Evolutionary conservation across 2,113 vertebrate species (phyloP), one percentile per base, ranked within the genome.

Genomic region (Brevimyrus niger): DNA sequence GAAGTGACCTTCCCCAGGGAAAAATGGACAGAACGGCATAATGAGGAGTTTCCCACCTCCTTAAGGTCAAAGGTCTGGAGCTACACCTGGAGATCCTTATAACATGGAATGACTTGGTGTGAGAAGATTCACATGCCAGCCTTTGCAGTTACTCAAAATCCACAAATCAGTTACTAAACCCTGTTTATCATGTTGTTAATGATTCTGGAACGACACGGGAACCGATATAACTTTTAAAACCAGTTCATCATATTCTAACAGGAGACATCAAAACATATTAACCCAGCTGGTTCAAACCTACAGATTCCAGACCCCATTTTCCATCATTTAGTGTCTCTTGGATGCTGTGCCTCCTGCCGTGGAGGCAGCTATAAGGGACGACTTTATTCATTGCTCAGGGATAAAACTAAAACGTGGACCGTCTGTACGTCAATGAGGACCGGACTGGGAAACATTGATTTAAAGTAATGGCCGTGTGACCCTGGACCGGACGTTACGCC

Each of bases 81-180:
- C 73, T 80, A 80, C 38, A 87, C 13, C 38, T 38, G 46, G 46
- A 48, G 82, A 58, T 73, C 23, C 84, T 85, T 55, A 69, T 38
- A 48, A 35, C 31, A 82, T 51, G 11, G 53, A 58, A 61, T 2
- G 15, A 10, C 80, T 85, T 55, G 4, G 83, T 90, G 88, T 89
- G 89, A 90, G 89, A 91, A 91, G 92, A 93, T 90, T 86, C 88
- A 44, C 38, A 47, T 88, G 82, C 51, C 47, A 86, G 47, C 85
- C 90, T 46, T 91, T 90, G 92, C 90, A 90, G 90, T 90, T 89
- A 92, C 88, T 87, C 87, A 92, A 91, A 89, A 92, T 91, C 93
- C 94, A 94, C 92, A 93, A 96, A 96, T 96, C 88, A 96, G 95
- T 96, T 93, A 96, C 94, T 82, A 93, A 92, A 91, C 88, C 90